Conservation (phyloP, 2,797 vertebrate species). For the Danio albolineatus region DNA sequence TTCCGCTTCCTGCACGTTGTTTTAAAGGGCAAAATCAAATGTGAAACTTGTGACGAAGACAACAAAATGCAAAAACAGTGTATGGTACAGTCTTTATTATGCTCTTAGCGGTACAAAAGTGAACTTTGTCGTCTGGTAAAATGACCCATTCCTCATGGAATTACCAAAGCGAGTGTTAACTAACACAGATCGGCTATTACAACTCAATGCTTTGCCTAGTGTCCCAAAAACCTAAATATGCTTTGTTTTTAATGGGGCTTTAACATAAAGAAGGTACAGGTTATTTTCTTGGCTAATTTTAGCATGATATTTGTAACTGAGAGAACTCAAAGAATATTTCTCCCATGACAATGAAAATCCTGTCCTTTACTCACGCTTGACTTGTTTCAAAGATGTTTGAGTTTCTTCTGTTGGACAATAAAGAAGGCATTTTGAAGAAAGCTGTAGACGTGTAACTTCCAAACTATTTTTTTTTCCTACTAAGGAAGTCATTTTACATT, state of each 20-base stretch:
- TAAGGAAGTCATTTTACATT: no score
- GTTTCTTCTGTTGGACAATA: no score
- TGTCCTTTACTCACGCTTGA: no score
- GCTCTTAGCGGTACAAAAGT: conserved; percentile 50
- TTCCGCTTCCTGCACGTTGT: conserved; percentile 38
- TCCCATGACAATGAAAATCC: no score
- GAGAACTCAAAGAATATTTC: not conserved
- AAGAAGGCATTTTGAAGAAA: no score
- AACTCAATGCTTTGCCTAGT: conserved; percentile 6
- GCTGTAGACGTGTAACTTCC: no score
- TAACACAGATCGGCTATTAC: conserved; percentile 42
- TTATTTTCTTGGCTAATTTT: conserved; percentile 40
- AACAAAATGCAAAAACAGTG: conserved; percentile 27
- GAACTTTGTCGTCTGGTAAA: conserved; percentile 49
- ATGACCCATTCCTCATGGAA: conserved; percentile 30
- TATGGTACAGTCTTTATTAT: conserved; percentile 42
- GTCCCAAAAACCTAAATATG: not conserved
- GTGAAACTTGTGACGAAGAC: conserved; percentile 48
- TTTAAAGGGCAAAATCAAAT: conserved; percentile 59
- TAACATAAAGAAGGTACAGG: conserved; percentile 37
- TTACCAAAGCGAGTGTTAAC: conserved; percentile 45
- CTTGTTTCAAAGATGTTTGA: no score
- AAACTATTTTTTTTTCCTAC: no score
- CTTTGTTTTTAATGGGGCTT: not conserved
- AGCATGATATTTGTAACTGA: conserved; percentile 27